Evolutionary conservation across 1,140 invertebrate species (phyloP).

Genomic region (Drosophila subpulchrella): DNA sequence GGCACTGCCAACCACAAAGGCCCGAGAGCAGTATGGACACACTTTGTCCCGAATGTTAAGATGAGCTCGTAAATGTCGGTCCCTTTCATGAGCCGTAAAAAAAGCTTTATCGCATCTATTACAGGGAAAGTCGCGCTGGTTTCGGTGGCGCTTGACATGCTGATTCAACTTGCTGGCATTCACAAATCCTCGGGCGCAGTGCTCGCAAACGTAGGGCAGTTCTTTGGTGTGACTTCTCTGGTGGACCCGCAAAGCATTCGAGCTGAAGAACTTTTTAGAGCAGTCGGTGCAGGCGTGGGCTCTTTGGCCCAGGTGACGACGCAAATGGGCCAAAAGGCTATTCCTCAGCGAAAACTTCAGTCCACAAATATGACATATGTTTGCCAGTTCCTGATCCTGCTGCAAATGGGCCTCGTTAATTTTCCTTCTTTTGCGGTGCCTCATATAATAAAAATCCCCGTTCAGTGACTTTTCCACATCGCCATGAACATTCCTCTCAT

Average conservation of each 20-base stretch:
- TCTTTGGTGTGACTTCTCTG: slow-evolving; percentile 76
- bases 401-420: neutral
- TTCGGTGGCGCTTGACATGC: slow-evolving; percentile 87
- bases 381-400: slow-evolving; percentile 29
- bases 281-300: slow-evolving; percentile 60
- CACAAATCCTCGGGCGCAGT: slow-evolving; percentile 71
- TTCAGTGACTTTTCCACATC: slow-evolving; percentile 34
- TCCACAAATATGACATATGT: slow-evolving; percentile 77
- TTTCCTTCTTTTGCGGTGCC: slow-evolving; percentile 14
- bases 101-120: slow-evolving; percentile 89
- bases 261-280: slow-evolving; percentile 75
- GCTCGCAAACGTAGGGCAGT: slow-evolving; percentile 72
- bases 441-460: slow-evolving; percentile 8
- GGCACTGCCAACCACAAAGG: slow-evolving; percentile 86
- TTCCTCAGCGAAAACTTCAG: slow-evolving; percentile 69
- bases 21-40: slow-evolving; percentile 87
- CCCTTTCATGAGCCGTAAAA: slow-evolving; percentile 75
- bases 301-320: slow-evolving; percentile 60
- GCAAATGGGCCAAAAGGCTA: slow-evolving; percentile 65
- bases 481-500: slow-evolving; percentile 62
- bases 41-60: slow-evolving; percentile 76
- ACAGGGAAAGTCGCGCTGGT: slow-evolving; percentile 90
- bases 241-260: slow-evolving; percentile 61
- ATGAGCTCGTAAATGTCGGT: slow-evolving; percentile 66
- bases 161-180: slow-evolving; percentile 86